phyloP scores from a whole-genome alignment of 2,113 vertebrate genomes.

The Leptocoma aspasia region DNA sequence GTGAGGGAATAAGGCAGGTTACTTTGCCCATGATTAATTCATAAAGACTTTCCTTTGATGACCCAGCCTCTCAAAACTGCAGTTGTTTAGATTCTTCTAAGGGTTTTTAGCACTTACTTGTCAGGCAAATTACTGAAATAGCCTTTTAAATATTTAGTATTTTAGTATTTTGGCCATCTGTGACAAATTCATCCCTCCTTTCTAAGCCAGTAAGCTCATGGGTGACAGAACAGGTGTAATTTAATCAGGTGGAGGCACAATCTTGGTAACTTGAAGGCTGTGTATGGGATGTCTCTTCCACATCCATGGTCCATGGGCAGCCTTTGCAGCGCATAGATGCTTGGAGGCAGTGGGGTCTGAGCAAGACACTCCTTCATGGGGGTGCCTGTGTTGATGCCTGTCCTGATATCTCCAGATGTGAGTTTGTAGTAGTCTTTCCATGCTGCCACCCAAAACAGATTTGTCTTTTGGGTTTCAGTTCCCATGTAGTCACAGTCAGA shows the following conservation, averaged over 20 bases:
- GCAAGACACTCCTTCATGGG: neutral
- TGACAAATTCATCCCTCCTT: neutral
- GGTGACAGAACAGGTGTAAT: neutral
- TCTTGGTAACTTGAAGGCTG: neutral
- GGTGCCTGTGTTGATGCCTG: neutral
- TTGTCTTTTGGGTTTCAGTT: neutral
- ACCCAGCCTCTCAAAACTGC: neutral
- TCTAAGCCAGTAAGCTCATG: neutral
- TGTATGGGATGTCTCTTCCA: neutral
- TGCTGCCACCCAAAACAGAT: neutral
- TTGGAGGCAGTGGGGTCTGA: neutral
- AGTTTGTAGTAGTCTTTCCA: neutral
- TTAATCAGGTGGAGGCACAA: neutral
- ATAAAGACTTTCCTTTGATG: neutral
- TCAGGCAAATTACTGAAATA: neutral
- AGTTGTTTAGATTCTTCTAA: neutral
- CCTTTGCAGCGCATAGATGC: neutral
- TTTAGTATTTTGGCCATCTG: neutral
- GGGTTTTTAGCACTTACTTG: neutral
- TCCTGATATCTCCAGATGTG: fast-evolving
- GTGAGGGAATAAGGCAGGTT: neutral
- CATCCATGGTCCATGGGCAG: fast-evolving
- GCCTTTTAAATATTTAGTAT: neutral
- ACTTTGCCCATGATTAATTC: neutral
- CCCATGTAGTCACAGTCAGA: neutral